A percentile compares a stretch with the other conserved stretches of the same genome.
Conservation (phyloP, 2,113 vertebrate genomes). For the Gymnarchus niloticus region DNA sequence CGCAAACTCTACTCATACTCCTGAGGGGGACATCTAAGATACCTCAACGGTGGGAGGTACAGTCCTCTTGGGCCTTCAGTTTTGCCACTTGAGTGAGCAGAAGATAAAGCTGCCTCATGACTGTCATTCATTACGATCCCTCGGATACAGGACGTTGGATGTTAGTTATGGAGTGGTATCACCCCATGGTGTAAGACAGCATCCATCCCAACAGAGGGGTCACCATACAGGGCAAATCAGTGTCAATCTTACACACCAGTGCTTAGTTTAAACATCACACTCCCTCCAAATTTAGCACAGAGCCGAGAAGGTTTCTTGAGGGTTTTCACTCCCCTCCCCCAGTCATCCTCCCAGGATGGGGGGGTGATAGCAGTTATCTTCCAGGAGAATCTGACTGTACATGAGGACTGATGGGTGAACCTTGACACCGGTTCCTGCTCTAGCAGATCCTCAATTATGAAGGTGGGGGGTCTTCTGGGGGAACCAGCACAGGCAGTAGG, state of each 20-base stretch:
- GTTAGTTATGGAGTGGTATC: not conserved
- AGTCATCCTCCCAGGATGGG: not conserved
- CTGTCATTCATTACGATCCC: not conserved
- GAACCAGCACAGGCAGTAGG: not conserved
- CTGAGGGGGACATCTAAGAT: not conserved
- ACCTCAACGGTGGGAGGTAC: not conserved
- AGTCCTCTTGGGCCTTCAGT: no score
- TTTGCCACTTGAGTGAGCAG: no score
- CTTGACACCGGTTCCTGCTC: not conserved
- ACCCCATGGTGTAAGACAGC: not conserved
- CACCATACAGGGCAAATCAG: not conserved
- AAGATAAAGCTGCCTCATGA: not conserved
- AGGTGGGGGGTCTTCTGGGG: not conserved
- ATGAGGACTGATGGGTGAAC: not conserved
- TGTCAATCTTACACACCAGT: not conserved
- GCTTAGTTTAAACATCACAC: slow-evolving; percentile 16
- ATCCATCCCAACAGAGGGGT: not conserved
- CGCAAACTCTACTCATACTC: not conserved
- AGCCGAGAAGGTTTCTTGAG: not conserved
- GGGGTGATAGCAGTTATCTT: not conserved
- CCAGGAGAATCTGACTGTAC: not conserved
- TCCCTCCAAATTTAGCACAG: slow-evolving; percentile 18
- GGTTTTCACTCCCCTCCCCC: not conserved
- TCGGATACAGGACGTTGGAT: not conserved
- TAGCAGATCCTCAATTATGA: not conserved